Evolutionary conservation across 2,113 vertebrate species (phyloP).

Genomic region (Thomomys bottae): DNA sequence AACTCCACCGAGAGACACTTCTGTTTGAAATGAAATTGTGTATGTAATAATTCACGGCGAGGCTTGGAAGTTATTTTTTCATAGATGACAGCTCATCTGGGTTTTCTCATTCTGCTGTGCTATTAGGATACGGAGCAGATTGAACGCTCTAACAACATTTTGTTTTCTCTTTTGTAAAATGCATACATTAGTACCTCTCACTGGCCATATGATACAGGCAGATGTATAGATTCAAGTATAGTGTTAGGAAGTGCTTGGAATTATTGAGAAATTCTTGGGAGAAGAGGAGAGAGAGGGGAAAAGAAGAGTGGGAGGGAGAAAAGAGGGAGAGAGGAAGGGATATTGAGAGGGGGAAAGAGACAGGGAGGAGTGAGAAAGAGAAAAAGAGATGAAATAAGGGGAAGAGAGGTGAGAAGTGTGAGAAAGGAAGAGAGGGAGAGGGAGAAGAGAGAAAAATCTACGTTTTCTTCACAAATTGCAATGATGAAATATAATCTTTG

Average conservation of each 20-base stretch:
- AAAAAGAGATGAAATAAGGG: too few species aligned
- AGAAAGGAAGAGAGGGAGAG: background rate
- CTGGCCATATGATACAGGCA: background rate
- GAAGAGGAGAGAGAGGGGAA: background rate
- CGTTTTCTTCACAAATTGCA: background rate
- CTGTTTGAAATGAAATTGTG: background rate
- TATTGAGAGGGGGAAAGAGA: too few species aligned
- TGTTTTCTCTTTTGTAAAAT: background rate
- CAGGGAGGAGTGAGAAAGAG: too few species aligned
- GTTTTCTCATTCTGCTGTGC: background rate
- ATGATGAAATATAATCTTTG: background rate
- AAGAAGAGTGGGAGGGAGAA: background rate
- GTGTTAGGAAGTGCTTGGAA: background rate
- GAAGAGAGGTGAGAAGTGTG: too few species aligned
- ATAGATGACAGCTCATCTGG: background rate
- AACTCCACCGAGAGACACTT: accelerated
- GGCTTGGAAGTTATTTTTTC: background rate
- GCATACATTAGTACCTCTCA: background rate
- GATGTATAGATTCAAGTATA: background rate
- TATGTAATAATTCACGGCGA: background rate
- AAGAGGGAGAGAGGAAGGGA: too few species aligned
- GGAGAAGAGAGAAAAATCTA: background rate
- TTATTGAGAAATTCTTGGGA: background rate
- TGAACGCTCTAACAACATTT: background rate
- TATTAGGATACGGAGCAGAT: background rate